phyloP scores from a whole-genome alignment of 1,140 invertebrate genomes.

The Papilio glaucus region DNA sequence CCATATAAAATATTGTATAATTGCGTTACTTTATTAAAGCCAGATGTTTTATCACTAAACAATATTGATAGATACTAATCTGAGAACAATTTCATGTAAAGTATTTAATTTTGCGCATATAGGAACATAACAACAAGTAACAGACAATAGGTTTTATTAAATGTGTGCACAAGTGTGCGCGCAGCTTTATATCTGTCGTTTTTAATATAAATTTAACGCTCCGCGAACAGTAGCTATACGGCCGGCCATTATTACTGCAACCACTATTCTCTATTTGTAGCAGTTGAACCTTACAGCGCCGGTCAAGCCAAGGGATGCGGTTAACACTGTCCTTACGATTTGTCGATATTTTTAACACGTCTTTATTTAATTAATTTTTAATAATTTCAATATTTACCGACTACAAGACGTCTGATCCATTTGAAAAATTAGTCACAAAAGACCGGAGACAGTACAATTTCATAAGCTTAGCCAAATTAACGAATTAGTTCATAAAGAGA shows the following conservation, averaged over 20 bases:
- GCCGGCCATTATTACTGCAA: slow-evolving; percentile 60
- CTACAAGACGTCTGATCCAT: no score
- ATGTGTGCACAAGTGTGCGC: background rate
- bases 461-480: no score
- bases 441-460: no score
- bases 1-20: slow-evolving; percentile 63
- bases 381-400: no score
- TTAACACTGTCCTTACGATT: slow-evolving; percentile 19
- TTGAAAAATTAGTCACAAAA: no score
- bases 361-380: no score
- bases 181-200: slow-evolving; percentile 43
- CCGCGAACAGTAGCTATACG: slow-evolving; percentile 49
- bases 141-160: slow-evolving; percentile 23
- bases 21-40: slow-evolving; percentile 50
- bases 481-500: no score
- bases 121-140: no score
- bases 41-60: slow-evolving; percentile 41
- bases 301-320: slow-evolving; percentile 48
- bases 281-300: slow-evolving; percentile 55
- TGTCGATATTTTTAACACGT: slow-evolving; percentile 9
- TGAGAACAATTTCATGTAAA: no score
- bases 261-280: slow-evolving; percentile 70
- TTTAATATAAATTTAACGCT: slow-evolving; percentile 73
- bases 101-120: no score
- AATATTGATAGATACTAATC: background rate